phyloP scores from a whole-genome alignment of 2,888 invertebrate species.

The Cyclophora punctaria region DNA sequence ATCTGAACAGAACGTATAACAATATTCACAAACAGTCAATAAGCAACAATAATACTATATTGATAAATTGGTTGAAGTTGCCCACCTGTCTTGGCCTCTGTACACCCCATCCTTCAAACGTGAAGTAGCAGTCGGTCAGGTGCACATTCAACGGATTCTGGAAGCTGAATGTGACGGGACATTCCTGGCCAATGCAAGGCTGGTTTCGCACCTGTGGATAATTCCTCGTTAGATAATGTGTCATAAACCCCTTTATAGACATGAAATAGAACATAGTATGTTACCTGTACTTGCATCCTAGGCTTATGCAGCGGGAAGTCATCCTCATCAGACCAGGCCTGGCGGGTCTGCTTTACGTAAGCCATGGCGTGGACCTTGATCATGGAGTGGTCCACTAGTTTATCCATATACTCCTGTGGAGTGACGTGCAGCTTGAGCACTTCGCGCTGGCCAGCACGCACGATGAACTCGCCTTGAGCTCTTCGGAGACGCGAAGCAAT shows the following conservation, averaged over 20 bases:
- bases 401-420: constrained; percentile 80
- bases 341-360: constrained; percentile 81
- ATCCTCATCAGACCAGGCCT: constrained; percentile 84
- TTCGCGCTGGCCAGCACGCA: constrained; percentile 78
- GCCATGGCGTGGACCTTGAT: constrained; percentile 84
- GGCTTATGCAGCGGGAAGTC: constrained; percentile 82
- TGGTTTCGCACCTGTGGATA: constrained; percentile 54
- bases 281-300: constrained; percentile 77
- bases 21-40: background rate
- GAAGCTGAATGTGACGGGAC: constrained; percentile 76
- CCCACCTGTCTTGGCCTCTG: constrained; percentile 75
- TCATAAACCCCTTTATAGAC: background rate
- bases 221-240: background rate
- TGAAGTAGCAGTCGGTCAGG: constrained; percentile 80
- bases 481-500: constrained; percentile 78
- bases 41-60: background rate
- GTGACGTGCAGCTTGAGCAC: constrained; percentile 77
- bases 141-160: constrained; percentile 79
- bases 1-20: constrained; percentile 35
- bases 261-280: constrained; percentile 5
- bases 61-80: background rate
- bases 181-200: constrained; percentile 71
- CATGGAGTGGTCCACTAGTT: constrained; percentile 81
- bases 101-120: constrained; percentile 81
- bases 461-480: constrained; percentile 75